These are phyloP conservation scores for Mythimna lalbum DNA, from an alignment of 2,888 invertebrate genomes.

Conservation along the genomic window DNA sequence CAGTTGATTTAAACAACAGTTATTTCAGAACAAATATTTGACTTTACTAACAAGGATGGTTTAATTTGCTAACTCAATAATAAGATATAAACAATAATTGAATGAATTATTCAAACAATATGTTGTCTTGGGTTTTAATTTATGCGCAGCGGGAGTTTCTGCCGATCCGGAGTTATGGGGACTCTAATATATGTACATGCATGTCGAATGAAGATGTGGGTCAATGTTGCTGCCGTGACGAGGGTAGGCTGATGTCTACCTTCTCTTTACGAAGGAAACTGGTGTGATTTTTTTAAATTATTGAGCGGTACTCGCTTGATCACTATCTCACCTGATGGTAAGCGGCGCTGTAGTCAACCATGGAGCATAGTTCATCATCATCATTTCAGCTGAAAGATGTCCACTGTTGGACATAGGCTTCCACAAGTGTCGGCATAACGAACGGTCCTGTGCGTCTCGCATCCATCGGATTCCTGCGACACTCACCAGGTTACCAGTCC, in stretches of 20 bases:
- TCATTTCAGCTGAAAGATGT: no score
- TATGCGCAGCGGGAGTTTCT: slow-evolving; percentile 59
- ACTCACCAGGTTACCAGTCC: no score
- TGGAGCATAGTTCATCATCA: no score
- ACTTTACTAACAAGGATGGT: slow-evolving; percentile 54
- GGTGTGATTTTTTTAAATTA: not conserved
- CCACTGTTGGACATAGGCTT: no score
- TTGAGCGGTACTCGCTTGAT: not conserved
- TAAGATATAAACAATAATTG: slow-evolving; percentile 56
- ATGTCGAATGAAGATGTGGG: slow-evolving; percentile 26
- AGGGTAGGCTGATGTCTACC: slow-evolving; percentile 22
- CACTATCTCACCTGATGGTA: not conserved
- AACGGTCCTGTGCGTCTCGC: no score
- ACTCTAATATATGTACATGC: slow-evolving; percentile 15
- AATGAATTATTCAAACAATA: slow-evolving; percentile 45
- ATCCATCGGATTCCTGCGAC: no score
- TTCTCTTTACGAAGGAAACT: not conserved
- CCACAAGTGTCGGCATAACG: no score
- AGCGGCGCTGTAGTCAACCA: not conserved
- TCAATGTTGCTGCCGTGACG: slow-evolving; percentile 20
- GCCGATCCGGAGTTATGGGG: not conserved
- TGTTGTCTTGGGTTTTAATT: slow-evolving; percentile 59
- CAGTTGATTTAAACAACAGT: slow-evolving; percentile 36
- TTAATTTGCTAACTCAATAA: slow-evolving; percentile 59
- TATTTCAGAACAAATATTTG: slow-evolving; percentile 58